These are phyloP conservation scores for Trematocara macrostoma DNA, from an alignment of 2,113 vertebrate genomes.

Conservation along the genomic window DNA sequence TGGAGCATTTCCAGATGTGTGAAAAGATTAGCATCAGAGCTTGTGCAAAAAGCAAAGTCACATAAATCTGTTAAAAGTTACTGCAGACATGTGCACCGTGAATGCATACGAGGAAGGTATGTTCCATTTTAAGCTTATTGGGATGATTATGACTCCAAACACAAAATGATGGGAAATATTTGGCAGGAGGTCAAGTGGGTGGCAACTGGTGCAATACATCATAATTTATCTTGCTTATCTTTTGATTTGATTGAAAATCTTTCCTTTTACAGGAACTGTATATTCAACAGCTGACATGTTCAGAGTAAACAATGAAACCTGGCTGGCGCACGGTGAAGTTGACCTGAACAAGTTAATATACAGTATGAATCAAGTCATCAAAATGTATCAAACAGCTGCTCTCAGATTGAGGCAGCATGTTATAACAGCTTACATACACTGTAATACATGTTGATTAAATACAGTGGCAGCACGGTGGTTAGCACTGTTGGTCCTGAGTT, in stretches of 20 bases:
- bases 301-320: background rate
- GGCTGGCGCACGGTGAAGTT: background rate
- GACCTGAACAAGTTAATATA: background rate
- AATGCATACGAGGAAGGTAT: background rate
- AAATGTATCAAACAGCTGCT: background rate
- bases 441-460: background rate
- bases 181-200: background rate
- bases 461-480: background rate
- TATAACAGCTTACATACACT: background rate
- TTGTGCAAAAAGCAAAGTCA: background rate
- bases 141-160: background rate
- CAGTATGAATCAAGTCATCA: background rate
- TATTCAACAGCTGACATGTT: background rate
- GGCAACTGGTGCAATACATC: background rate
- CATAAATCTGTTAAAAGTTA: background rate
- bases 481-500: background rate
- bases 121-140: background rate
- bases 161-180: background rate
- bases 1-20: background rate
- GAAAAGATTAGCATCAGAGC: background rate
- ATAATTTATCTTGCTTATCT: background rate
- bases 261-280: background rate
- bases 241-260: background rate
- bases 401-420: background rate
- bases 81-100: background rate